These are phyloP conservation scores for Drosophila carrolli DNA, from an alignment of 1,140 invertebrate genomes.

Conservation along the genomic window DNA sequence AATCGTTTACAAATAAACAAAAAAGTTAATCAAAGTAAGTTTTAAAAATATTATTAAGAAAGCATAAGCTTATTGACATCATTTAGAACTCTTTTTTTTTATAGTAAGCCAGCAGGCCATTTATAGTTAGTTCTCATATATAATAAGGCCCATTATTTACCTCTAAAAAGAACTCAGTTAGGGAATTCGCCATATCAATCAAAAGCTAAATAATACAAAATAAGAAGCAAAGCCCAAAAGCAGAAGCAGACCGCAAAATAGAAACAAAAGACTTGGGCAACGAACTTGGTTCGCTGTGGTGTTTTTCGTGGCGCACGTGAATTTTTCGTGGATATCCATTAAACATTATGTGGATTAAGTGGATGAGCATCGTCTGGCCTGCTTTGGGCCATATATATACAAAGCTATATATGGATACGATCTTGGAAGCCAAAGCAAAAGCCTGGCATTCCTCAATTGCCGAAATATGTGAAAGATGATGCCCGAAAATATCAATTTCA, in stretches of 20 bases:
- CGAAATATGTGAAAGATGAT: slow-evolving; percentile 39
- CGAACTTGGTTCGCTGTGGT: slow-evolving; percentile 47
- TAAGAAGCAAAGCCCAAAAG: not conserved
- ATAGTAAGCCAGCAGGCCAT: not conserved
- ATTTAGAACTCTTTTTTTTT: not conserved
- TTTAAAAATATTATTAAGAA: not conserved
- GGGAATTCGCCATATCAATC: slow-evolving; percentile 28
- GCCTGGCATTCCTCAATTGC: slow-evolving; percentile 43
- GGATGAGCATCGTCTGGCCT: slow-evolving; percentile 14
- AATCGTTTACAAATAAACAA: no score
- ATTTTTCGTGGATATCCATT: slow-evolving; percentile 14
- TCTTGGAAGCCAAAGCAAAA: slow-evolving; percentile 63
- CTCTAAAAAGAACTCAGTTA: not conserved
- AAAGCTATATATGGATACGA: not conserved
- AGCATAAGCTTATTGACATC: not conserved
- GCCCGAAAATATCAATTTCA: slow-evolving; percentile 79
- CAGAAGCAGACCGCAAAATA: slow-evolving; percentile 6
- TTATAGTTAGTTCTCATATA: not conserved
- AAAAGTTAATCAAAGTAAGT: no score
- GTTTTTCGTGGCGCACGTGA: slow-evolving; percentile 20
- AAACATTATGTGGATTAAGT: slow-evolving; percentile 19
- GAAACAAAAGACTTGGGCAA: slow-evolving; percentile 76
- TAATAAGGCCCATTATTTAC: not conserved
- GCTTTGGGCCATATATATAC: not conserved
- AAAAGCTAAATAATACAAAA: slow-evolving; percentile 6